These are phyloP conservation scores for Zaprionus taronus DNA, from an alignment of 1,140 invertebrate genomes.

Conservation along the genomic window DNA sequence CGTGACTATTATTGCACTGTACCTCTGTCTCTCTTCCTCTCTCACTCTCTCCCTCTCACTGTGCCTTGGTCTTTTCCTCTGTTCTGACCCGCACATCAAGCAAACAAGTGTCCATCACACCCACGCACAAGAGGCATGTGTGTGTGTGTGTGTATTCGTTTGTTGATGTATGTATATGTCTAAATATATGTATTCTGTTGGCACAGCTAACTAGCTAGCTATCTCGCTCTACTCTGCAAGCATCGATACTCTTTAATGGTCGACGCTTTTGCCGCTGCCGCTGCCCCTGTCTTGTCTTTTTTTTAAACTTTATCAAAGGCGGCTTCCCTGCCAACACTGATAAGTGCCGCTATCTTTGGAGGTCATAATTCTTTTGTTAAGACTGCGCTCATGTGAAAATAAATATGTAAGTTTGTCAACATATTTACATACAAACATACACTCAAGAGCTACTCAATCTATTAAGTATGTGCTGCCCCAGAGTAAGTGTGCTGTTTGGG, in stretches of 20 bases:
- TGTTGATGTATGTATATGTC: background rate
- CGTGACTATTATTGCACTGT: slow-evolving; percentile 24
- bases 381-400: slow-evolving; percentile 13
- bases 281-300: slow-evolving; percentile 20
- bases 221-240: slow-evolving; percentile 48
- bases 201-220: slow-evolving; percentile 51
- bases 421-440: slow-evolving; percentile 14
- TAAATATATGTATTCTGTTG: slow-evolving; percentile 46
- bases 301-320: slow-evolving; percentile 50
- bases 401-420: slow-evolving; percentile 15
- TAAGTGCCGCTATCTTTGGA: slow-evolving; percentile 59
- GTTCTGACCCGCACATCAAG: slow-evolving; percentile 56
- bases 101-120: slow-evolving; percentile 76
- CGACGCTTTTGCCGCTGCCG: slow-evolving; percentile 4
- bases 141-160: background rate
- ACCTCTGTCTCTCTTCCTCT: slow-evolving; percentile 3
- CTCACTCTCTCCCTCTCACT: background rate
- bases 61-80: background rate
- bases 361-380: slow-evolving; percentile 53
- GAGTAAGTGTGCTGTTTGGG: background rate
- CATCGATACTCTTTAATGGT: slow-evolving; percentile 49
- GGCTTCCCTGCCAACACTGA: slow-evolving; percentile 39
- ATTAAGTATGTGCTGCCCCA: background rate
- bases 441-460: slow-evolving; percentile 11
- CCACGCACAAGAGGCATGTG: background rate